A percentile compares a stretch with the other conserved stretches of the same genome.
Evolutionary conservation across 2,888 invertebrate species (phyloP).

Genomic region (Automeris io): DNA sequence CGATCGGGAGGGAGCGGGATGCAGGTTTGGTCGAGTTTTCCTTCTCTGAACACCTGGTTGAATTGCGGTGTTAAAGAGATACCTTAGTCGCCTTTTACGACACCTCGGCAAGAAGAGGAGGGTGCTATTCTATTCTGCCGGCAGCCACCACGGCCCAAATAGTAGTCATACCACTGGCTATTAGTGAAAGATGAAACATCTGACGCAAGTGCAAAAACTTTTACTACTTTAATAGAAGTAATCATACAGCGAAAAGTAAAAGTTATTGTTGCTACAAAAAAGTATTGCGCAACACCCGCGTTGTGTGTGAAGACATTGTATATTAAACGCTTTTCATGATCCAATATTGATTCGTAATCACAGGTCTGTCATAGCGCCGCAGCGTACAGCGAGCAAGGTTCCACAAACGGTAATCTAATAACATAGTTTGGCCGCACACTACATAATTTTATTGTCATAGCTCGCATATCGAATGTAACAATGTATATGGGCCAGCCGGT

Average conservation of each 20-base stretch:
- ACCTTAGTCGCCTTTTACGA: no score
- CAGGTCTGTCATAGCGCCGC: slow-evolving; percentile 19
- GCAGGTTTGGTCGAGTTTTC: no score
- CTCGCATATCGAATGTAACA: slow-evolving; percentile 32
- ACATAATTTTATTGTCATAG: slow-evolving; percentile 22
- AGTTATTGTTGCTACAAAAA: slow-evolving; percentile 16
- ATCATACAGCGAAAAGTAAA: slow-evolving; percentile 19
- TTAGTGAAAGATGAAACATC: neutral
- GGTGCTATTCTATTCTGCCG: no score
- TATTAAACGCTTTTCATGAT: slow-evolving; percentile 5
- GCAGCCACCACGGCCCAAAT: no score
- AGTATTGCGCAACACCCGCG: slow-evolving; percentile 13
- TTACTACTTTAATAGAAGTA: slow-evolving; percentile 1
- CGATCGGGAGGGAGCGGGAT: no score
- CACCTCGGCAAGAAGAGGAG: no score
- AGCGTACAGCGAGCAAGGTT: slow-evolving; percentile 24
- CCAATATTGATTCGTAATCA: slow-evolving; percentile 24
- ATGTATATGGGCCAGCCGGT: slow-evolving; percentile 36
- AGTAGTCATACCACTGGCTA: neutral
- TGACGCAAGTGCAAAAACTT: neutral
- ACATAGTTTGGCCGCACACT: slow-evolving; percentile 30
- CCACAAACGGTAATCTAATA: slow-evolving; percentile 31
- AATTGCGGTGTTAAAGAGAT: no score
- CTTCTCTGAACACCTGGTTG: no score
- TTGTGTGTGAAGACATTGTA: slow-evolving; percentile 5